Conservation (phyloP, 1,140 invertebrate genomes). For the Drosophila kikkawai region DNA sequence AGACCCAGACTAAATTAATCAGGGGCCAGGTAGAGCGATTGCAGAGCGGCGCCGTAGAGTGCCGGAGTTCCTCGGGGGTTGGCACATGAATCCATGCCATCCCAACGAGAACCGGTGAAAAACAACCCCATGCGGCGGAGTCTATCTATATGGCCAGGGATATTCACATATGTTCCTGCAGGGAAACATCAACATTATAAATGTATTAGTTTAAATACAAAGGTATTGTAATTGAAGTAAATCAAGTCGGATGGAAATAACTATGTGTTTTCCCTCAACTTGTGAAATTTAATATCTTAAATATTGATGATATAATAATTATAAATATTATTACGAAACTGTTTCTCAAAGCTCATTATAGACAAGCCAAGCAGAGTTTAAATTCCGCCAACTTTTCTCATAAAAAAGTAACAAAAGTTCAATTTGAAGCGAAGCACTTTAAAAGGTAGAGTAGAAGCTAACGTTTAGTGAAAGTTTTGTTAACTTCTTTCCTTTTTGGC, state of each 20-base stretch:
- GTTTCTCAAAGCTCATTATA: not conserved
- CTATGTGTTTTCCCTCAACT: not conserved
- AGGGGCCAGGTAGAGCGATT: slow-evolving; percentile 40
- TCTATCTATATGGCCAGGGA: slow-evolving; percentile 2
- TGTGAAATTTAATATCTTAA: not conserved
- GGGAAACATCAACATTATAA: not conserved
- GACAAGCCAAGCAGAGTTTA: too few species aligned
- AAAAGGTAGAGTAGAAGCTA: slow-evolving; percentile 19
- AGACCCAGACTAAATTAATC: slow-evolving; percentile 50
- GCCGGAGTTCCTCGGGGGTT: slow-evolving; percentile 33
- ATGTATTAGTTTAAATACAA: not conserved
- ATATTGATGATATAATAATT: not conserved
- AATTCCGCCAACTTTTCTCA: slow-evolving; percentile 25
- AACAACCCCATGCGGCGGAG: slow-evolving; percentile 20
- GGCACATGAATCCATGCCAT: slow-evolving; percentile 28
- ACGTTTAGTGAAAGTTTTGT: slow-evolving; percentile 23
- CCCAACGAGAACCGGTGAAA: slow-evolving; percentile 3
- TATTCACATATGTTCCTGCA: slow-evolving; percentile 12
- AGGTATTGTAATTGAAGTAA: not conserved
- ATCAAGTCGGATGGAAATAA: not conserved
- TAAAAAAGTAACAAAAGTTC: slow-evolving; percentile 9
- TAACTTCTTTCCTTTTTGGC: slow-evolving; percentile 17
- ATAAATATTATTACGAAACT: not conserved
- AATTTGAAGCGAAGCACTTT: slow-evolving; percentile 13
- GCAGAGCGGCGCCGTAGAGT: slow-evolving; percentile 23